These are phyloP conservation scores for Parazoanthus atlanticus DNA, from an alignment of 92 coral and sea anemone species.

Conservation along the genomic window DNA sequence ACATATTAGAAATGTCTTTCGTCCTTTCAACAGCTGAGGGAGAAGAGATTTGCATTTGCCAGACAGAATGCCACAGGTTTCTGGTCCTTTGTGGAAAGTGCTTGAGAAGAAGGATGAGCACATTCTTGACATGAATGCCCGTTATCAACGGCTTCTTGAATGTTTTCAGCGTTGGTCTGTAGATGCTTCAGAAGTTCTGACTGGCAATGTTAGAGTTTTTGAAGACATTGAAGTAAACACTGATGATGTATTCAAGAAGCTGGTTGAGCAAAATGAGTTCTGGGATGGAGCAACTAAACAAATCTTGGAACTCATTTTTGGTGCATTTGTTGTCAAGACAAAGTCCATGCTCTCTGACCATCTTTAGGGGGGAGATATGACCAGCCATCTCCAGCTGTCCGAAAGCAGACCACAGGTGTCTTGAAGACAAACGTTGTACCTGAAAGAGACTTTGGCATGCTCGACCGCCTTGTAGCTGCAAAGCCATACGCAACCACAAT, in stretches of 20 bases:
- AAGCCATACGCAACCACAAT: conserved; percentile 36
- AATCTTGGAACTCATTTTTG: conserved; percentile 39
- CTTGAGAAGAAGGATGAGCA: conserved; percentile 28
- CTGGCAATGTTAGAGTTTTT: conserved; percentile 1
- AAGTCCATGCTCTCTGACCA: conserved; percentile 44
- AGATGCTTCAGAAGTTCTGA: conserved; percentile 8
- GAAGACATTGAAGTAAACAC: not conserved
- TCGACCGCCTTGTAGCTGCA: conserved; percentile 4
- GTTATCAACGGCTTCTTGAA: conserved; percentile 17
- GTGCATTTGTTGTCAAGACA: conserved; percentile 35
- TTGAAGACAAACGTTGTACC: conserved; percentile 25
- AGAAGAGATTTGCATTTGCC: too few relatives aligned
- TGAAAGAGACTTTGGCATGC: conserved; percentile 21
- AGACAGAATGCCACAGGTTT: too few relatives aligned
- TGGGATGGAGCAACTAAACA: conserved; percentile 42
- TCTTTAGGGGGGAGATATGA: conserved; percentile 26
- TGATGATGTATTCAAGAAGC: conserved; percentile 16
- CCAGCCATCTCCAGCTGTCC: not conserved
- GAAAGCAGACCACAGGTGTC: not conserved
- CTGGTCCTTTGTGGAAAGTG: conserved; percentile 26
- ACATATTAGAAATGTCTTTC: too few relatives aligned
- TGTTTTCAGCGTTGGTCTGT: conserved; percentile 30
- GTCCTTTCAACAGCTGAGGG: too few relatives aligned
- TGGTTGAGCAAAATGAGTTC: conserved; percentile 12
- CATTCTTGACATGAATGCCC: conserved; percentile 26